A percentile compares a stretch with the other conserved stretches of the same genome.
phyloP scores from a whole-genome alignment of 2,797 vertebrate genomes.

The Manis javanica region DNA sequence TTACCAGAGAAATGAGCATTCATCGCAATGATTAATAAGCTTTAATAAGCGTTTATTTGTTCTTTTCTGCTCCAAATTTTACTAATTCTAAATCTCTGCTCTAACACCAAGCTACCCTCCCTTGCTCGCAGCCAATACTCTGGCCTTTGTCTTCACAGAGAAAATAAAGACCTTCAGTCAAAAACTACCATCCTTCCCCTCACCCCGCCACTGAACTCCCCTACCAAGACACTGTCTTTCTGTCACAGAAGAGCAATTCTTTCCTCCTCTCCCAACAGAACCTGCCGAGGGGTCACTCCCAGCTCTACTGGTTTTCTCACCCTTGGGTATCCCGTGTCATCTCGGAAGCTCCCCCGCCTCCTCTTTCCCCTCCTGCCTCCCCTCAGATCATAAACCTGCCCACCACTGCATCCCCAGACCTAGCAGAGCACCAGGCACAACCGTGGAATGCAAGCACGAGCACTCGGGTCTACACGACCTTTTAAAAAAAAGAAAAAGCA shows the following conservation, averaged over 20 bases:
- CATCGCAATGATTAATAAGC: background rate
- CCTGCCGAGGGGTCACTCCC: background rate
- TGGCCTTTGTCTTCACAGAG: background rate
- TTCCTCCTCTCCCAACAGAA: background rate
- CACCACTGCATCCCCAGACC: background rate
- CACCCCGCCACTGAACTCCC: background rate
- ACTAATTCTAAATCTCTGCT: background rate
- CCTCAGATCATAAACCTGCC: background rate
- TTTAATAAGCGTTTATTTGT: background rate
- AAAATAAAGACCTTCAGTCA: background rate
- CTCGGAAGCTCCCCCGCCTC: background rate
- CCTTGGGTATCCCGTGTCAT: background rate
- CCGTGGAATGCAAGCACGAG: background rate
- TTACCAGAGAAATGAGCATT: background rate
- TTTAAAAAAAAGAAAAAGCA: background rate
- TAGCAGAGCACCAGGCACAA: background rate
- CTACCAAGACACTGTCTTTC: background rate
- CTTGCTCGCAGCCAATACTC: background rate
- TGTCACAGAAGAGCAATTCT: background rate
- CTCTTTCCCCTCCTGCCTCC: too few relatives aligned
- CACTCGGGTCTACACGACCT: background rate
- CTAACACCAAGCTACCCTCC: background rate
- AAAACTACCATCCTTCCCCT: background rate
- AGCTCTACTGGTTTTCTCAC: background rate
- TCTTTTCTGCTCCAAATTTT: conserved; percentile 24